A percentile compares a stretch with the other conserved stretches of the same genome.
These are phyloP conservation scores for Chelidonichthys spinosus DNA, from an alignment of 2,797 vertebrate species.

Conservation along the genomic window DNA sequence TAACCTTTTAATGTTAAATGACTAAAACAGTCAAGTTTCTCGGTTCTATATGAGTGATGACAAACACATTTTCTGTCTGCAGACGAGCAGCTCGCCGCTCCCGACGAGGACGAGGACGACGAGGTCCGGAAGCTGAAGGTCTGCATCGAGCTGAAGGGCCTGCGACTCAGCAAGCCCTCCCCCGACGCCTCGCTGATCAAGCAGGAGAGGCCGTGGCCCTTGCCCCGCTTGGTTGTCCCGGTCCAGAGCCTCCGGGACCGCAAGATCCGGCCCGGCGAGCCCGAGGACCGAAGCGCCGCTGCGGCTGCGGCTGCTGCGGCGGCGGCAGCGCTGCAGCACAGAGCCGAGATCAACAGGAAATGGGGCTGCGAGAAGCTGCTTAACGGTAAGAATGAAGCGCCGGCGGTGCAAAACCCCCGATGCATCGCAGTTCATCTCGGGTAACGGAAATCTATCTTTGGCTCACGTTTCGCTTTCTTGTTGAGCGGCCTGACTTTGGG, in stretches of 20 bases:
- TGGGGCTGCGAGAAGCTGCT: slow-evolving; percentile 90
- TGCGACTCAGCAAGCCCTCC: slow-evolving; percentile 94
- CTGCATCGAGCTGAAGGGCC: slow-evolving; percentile 97
- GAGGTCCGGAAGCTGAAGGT: slow-evolving; percentile 98
- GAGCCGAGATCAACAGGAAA: slow-evolving; percentile 91
- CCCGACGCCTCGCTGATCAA: slow-evolving; percentile 69
- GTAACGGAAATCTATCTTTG: slow-evolving; percentile 80
- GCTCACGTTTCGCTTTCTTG: slow-evolving; percentile 77
- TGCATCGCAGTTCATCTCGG: slow-evolving; percentile 65
- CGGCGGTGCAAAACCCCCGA: slow-evolving; percentile 58
- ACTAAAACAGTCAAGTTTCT: too few relatives aligned
- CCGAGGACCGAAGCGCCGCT: slow-evolving; percentile 87
- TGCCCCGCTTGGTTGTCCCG: slow-evolving; percentile 72
- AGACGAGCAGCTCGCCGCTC: slow-evolving; percentile 79
- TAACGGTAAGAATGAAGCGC: slow-evolving; percentile 78
- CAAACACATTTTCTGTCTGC: slow-evolving; percentile 8
- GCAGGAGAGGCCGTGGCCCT: slow-evolving; percentile 72
- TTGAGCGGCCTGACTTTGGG: slow-evolving; percentile 69
- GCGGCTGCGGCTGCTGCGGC: slow-evolving; percentile 41
- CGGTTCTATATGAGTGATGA: neutral
- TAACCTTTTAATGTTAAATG: neutral
- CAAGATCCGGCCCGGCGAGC: slow-evolving; percentile 86
- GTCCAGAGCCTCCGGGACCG: slow-evolving; percentile 76
- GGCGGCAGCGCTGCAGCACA: slow-evolving; percentile 70
- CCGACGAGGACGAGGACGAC: slow-evolving; percentile 59